These are phyloP conservation scores for Apistogramma diplotaenia DNA, from an alignment of 2,113 vertebrate species.

Conservation along the genomic window DNA sequence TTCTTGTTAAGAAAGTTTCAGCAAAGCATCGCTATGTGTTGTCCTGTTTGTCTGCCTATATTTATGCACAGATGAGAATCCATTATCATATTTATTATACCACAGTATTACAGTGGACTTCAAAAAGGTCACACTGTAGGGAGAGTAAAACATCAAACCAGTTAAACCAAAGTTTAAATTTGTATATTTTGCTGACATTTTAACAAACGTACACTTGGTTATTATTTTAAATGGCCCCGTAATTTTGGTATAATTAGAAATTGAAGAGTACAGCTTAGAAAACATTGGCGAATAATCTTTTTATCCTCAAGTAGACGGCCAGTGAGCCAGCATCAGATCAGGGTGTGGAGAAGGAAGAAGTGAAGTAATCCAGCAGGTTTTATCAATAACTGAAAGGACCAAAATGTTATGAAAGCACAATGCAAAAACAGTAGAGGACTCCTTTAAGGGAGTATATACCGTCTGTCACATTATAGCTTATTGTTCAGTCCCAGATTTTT, in stretches of 20 bases:
- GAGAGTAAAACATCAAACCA: not conserved
- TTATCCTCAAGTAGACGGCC: not conserved
- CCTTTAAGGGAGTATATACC: not conserved
- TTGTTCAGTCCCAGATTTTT: not conserved
- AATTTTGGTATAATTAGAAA: not conserved
- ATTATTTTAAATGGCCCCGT: not conserved
- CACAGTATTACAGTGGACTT: not conserved
- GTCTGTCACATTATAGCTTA: not conserved
- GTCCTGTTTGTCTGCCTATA: not conserved
- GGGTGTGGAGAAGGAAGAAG: not conserved
- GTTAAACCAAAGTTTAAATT: not conserved
- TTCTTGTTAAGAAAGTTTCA: conserved; percentile 5
- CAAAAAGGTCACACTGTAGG: not conserved
- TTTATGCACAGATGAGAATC: not conserved
- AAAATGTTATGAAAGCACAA: not conserved
- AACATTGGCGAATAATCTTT: not conserved
- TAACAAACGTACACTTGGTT: too few relatives aligned
- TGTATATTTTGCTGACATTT: not conserved
- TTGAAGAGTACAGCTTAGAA: not conserved
- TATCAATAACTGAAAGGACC: not conserved
- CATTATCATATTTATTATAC: not conserved
- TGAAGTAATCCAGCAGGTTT: not conserved
- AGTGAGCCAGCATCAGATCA: not conserved
- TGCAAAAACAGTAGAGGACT: not conserved
- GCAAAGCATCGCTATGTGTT: not conserved